These are phyloP conservation scores for Cardiocondyla obscurior DNA, from an alignment of 1,140 invertebrate species.

Conservation along the genomic window DNA sequence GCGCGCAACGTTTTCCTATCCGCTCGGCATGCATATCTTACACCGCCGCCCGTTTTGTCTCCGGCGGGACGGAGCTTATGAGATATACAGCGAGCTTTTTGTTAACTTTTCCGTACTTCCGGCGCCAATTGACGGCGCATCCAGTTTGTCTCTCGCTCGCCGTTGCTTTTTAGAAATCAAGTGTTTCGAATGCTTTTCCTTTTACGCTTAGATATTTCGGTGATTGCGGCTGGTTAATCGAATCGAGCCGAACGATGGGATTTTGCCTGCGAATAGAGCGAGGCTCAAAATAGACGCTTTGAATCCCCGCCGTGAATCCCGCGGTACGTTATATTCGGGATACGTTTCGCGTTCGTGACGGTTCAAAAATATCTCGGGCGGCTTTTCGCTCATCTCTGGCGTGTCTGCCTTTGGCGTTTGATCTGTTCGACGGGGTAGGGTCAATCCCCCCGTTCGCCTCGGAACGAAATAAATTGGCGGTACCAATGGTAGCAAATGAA, in stretches of 20 bases:
- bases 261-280: not conserved
- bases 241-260: too few relatives aligned
- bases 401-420: not conserved
- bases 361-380: not conserved
- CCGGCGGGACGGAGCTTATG: not conserved
- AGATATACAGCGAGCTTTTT: not conserved
- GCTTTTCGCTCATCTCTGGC: not conserved
- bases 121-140: not conserved
- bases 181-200: not conserved
- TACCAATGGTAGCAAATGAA: slow-evolving; percentile 63
- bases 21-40: slow-evolving; percentile 1
- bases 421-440: not conserved
- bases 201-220: too few relatives aligned
- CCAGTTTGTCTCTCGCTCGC: not conserved
- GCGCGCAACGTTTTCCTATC: slow-evolving; percentile 2
- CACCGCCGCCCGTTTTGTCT: not conserved
- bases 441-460: too few relatives aligned
- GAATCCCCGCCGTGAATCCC: not conserved
- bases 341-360: not conserved
- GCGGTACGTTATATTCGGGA: not conserved
- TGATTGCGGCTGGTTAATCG: too few relatives aligned
- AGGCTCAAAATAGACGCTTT: not conserved
- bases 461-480: slow-evolving; percentile 70
- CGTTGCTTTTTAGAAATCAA: not conserved
- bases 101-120: not conserved